Evolutionary conservation across 2,797 vertebrate genomes (phyloP).

Genomic region (Siniperca undulata): DNA sequence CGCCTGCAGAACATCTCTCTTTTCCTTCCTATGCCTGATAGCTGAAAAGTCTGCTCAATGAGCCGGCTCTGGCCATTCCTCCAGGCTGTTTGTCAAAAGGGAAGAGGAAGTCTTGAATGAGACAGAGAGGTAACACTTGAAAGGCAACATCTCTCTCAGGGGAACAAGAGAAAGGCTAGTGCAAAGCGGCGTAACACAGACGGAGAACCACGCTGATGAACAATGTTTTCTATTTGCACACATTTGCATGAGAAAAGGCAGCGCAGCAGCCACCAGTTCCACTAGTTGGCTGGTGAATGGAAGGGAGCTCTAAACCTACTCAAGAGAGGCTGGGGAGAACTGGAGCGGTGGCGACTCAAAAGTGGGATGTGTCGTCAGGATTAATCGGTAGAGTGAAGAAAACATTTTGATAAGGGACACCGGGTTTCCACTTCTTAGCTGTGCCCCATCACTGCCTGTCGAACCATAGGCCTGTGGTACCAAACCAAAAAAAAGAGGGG

Average conservation of each 20-base stretch:
- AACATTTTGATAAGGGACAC: conserved; percentile 55
- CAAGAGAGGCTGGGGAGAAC: conserved; percentile 45
- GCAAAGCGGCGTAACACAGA: conserved; percentile 66
- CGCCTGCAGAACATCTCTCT: conserved; percentile 57
- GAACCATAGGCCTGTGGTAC: conserved; percentile 30
- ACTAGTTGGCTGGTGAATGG: conserved; percentile 64
- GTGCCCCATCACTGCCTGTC: conserved; percentile 36
- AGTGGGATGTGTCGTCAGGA: conserved; percentile 53
- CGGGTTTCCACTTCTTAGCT: conserved; percentile 34
- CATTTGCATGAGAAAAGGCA: conserved; percentile 82
- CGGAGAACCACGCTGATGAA: conserved; percentile 60
- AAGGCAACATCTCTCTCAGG: conserved; percentile 78
- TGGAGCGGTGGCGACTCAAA: conserved; percentile 43
- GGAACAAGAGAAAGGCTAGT: conserved; percentile 64
- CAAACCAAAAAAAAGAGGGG: conserved; percentile 11
- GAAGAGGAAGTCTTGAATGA: conserved; percentile 80
- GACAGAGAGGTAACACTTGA: conserved; percentile 73
- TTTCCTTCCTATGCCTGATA: conserved; percentile 33
- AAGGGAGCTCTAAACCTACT: conserved; percentile 53
- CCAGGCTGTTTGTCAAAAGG: conserved; percentile 62
- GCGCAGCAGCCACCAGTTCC: conserved; percentile 64
- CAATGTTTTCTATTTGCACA: conserved; percentile 79
- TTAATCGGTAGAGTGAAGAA: conserved; percentile 54
- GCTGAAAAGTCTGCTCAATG: conserved; percentile 63
- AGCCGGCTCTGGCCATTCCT: conserved; percentile 60